A percentile compares a stretch with the other conserved stretches of the same genome.
Conservation (phyloP, 2,797 vertebrate genomes). For the Nasua narica region DNA sequence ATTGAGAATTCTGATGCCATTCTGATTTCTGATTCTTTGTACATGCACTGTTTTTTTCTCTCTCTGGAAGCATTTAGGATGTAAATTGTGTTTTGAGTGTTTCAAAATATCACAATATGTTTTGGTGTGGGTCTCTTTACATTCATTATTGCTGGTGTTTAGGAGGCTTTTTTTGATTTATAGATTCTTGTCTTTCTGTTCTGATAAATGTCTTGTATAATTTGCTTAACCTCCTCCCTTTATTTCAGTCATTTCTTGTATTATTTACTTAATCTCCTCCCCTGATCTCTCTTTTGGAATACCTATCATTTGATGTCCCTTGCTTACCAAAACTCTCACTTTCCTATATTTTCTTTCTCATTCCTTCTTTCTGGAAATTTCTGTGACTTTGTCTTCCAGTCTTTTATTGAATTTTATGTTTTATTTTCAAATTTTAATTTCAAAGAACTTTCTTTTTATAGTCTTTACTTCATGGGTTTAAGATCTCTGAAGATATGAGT, state of each 20-base stretch:
- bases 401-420: not conserved
- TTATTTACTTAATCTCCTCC: conserved; percentile 4
- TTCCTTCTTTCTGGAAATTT: not conserved
- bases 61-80: not conserved
- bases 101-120: not conserved
- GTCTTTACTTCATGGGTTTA: not conserved
- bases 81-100: not conserved
- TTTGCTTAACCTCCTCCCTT: not conserved
- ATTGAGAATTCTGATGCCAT: not conserved
- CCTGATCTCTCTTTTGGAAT: not conserved
- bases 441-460: not conserved
- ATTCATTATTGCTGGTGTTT: not conserved
- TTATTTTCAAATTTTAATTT: not conserved
- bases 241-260: not conserved
- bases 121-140: not conserved
- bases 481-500: not conserved
- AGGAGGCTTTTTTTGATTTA: not conserved
- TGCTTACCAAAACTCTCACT: not conserved
- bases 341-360: not conserved
- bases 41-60: not conserved
- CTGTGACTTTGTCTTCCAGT: not conserved
- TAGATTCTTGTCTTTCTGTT: not conserved
- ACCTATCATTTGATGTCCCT: not conserved
- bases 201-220: not conserved
- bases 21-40: not conserved